These are phyloP conservation scores for Periplaneta americana DNA, from an alignment of 1,140 invertebrate genomes.

Conservation along the genomic window DNA sequence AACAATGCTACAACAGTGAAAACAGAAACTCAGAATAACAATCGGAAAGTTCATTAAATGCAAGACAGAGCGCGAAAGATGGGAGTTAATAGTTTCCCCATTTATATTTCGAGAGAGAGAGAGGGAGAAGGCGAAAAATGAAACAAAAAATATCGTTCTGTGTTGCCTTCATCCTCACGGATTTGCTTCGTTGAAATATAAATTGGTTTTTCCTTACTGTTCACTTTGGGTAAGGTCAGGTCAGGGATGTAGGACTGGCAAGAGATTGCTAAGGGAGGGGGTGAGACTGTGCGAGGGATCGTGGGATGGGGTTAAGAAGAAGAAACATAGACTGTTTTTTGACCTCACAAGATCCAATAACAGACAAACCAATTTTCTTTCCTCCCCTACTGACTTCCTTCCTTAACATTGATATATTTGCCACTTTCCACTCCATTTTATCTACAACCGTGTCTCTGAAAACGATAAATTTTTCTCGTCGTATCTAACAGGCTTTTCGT, in stretches of 20 bases:
- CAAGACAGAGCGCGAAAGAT: background rate
- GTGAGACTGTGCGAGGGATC: background rate
- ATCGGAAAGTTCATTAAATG: background rate
- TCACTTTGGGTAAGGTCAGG: background rate
- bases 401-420: background rate
- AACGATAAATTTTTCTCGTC: background rate
- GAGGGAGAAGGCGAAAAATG: too few species aligned
- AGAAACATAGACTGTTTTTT: background rate
- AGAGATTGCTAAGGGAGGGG: too few species aligned
- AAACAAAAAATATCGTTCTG: background rate
- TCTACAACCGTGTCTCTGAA: background rate
- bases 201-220: background rate
- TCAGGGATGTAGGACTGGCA: too few species aligned
- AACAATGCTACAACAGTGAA: too few species aligned
- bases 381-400: background rate
- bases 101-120: too few species aligned
- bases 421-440: background rate
- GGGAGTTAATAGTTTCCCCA: background rate
- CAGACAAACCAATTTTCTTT: background rate
- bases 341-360: background rate
- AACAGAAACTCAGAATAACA: background rate
- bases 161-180: background rate
- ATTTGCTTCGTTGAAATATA: background rate
- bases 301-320: background rate
- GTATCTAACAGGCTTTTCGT: background rate